These are phyloP conservation scores for Philonicus albiceps DNA, from an alignment of 2,888 invertebrate genomes.

Conservation along the genomic window DNA sequence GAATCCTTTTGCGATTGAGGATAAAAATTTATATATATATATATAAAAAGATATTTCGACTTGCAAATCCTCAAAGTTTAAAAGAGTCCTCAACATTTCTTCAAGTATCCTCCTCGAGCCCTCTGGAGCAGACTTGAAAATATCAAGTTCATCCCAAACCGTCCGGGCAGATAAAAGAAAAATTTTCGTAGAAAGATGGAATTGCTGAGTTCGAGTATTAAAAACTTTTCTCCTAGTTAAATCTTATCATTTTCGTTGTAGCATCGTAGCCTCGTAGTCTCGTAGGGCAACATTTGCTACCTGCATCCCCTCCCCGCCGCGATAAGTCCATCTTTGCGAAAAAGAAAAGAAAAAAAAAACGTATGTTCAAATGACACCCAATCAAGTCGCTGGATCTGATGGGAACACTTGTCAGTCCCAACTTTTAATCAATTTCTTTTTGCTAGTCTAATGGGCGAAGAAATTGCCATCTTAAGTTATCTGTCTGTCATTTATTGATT, in stretches of 20 bases:
- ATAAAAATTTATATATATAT: no score
- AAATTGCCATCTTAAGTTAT: neutral
- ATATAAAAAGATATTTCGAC: conserved; percentile 1
- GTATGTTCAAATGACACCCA: neutral
- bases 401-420: neutral
- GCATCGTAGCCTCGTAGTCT: no score
- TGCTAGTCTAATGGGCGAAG: neutral
- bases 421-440: conserved; percentile 32
- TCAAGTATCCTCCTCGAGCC: conserved; percentile 3
- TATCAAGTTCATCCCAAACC: neutral
- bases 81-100: conserved; percentile 20
- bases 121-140: neutral
- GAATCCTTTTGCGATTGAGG: neutral
- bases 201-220: conserved; percentile 1
- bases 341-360: neutral
- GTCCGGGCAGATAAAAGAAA: neutral
- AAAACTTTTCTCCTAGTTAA: conserved; percentile 11
- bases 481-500: conserved; percentile 9
- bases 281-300: neutral
- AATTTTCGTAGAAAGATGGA: neutral
- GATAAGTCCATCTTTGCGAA: neutral
- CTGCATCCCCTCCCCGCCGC: neutral
- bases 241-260: conserved; percentile 6
- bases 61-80: conserved; percentile 10
- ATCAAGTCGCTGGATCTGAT: neutral